A percentile compares a stretch with the other conserved stretches of the same genome.
Conservation (phyloP, 2,113 vertebrate species). For the Petaurus breviceps region DNA sequence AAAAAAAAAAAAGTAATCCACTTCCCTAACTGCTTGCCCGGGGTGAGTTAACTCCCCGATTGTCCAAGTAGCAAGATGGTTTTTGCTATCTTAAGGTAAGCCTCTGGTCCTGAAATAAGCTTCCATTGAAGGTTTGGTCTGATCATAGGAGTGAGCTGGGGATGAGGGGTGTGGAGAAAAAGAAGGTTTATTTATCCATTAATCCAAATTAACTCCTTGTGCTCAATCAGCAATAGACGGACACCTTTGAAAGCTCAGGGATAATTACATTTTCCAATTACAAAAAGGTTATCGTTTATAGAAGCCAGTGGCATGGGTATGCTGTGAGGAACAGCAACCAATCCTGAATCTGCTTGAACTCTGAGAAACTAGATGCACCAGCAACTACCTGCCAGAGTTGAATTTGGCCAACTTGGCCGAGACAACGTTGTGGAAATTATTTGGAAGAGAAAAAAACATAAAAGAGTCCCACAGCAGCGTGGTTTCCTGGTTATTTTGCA, state of each 20-base stretch:
- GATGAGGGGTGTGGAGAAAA: not conserved
- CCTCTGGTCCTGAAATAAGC: not conserved
- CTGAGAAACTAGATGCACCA: not conserved
- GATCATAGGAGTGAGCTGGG: not conserved
- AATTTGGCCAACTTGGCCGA: not conserved
- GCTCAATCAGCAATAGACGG: not conserved
- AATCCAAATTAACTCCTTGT: slow-evolving; percentile 3
- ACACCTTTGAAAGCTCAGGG: not conserved
- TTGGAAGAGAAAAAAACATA: not conserved
- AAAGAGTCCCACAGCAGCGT: not conserved
- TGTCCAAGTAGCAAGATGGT: not conserved
- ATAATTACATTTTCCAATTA: not conserved
- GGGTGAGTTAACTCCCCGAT: not conserved
- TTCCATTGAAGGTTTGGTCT: not conserved
- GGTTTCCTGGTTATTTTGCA: not conserved
- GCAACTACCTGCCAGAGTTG: not conserved
- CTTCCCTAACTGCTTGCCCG: not conserved
- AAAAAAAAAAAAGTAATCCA: not conserved
- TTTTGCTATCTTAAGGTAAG: not conserved
- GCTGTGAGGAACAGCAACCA: not conserved
- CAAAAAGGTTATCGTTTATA: not conserved
- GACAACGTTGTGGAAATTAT: not conserved
- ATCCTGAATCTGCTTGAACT: not conserved
- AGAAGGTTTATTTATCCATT: not conserved
- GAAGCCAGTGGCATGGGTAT: not conserved